Percentiles rank a stretch among this genome's conserved stretches.
phyloP scores from a whole-genome alignment of 2,797 vertebrate species.

The Lepus oiostolus region DNA sequence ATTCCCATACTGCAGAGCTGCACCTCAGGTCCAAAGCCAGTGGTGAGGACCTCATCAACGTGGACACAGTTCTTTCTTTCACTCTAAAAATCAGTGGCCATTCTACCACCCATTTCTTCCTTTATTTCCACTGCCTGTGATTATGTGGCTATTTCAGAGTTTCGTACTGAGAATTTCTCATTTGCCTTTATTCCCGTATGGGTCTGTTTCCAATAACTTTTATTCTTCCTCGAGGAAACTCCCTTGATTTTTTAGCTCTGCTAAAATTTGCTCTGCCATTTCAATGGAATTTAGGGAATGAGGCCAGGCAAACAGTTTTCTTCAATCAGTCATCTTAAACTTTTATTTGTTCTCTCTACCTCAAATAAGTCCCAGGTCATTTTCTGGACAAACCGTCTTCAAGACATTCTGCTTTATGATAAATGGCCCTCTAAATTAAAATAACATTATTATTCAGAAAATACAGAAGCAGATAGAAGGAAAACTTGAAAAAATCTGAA shows the following conservation, averaged over 20 bases:
- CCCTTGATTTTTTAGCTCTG: slow-evolving; percentile 10
- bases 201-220: not conserved
- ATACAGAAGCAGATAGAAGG: not conserved
- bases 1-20: not conserved
- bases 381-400: slow-evolving; percentile 33
- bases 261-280: slow-evolving; percentile 22
- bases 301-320: not conserved
- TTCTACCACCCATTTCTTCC: not conserved
- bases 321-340: not conserved
- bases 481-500: not conserved
- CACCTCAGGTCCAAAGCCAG: not conserved
- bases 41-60: not conserved
- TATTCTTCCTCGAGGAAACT: not conserved
- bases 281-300: slow-evolving; percentile 28
- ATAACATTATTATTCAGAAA: slow-evolving; percentile 15
- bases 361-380: slow-evolving; percentile 6
- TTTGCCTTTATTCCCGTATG: not conserved
- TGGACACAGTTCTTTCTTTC: not conserved
- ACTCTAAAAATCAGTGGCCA: not conserved
- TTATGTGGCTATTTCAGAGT: not conserved
- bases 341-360: slow-evolving; percentile 6
- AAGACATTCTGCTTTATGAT: slow-evolving; percentile 55
- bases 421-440: not conserved
- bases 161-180: not conserved
- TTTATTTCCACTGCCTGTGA: not conserved